phyloP scores from a whole-genome alignment of 2,888 invertebrate genomes.

The Allygus modestus region DNA sequence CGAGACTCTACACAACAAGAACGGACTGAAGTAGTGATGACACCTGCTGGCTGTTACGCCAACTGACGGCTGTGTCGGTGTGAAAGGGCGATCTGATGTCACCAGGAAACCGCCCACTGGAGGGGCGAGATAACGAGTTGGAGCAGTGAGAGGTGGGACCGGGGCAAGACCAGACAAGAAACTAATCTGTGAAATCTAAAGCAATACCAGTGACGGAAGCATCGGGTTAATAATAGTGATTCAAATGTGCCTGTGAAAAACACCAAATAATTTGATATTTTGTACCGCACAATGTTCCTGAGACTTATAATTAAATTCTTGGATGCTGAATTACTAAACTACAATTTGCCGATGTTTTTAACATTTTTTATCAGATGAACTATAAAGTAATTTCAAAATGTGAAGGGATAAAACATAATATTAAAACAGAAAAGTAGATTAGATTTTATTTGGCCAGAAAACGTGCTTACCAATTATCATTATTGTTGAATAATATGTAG shows the following conservation, averaged over 20 bases:
- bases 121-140: background rate
- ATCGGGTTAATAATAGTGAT: background rate
- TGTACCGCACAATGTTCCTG: background rate
- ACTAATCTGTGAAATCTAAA: background rate
- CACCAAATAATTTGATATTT: background rate
- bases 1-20: slow-evolving; percentile 73
- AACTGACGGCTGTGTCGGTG: background rate
- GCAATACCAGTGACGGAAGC: slow-evolving; percentile 13
- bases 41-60: background rate
- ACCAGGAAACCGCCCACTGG: background rate
- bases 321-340: no score
- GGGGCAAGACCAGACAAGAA: background rate
- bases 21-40: slow-evolving; percentile 48
- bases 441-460: background rate
- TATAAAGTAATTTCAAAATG: no score
- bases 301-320: background rate
- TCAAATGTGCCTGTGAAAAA: slow-evolving; percentile 28
- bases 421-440: background rate
- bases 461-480: background rate
- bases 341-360: no score
- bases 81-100: background rate
- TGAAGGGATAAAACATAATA: no score
- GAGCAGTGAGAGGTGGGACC: background rate
- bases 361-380: no score
- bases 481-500: slow-evolving; percentile 3